Evolutionary conservation across 2,113 vertebrate species (phyloP), one percentile per base, ranked within the genome.

Genomic region (Pluvialis apricaria): DNA sequence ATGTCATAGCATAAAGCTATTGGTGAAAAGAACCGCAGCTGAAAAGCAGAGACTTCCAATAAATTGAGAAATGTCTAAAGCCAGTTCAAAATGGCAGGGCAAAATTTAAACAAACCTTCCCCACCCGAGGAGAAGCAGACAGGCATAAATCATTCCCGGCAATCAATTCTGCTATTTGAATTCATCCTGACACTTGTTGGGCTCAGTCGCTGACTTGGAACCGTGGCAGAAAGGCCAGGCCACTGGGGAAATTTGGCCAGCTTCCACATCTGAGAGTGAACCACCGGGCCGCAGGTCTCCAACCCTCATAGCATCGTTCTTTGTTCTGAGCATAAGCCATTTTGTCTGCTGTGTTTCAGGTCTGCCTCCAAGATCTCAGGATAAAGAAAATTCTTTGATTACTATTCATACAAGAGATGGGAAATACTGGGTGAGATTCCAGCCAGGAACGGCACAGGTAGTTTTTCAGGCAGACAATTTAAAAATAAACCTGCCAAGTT

Each of bases 211-310:
- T 98, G 98, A 98, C 96, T 98, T 71, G 92, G 97, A 98, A 98
- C 97, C 34, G 45, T 38, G 86, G 95, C 66, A 97, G 96, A 98
- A 98, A 98, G 96, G 96, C 95, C 88, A 97, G 72, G 96, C 93
- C 98, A 98, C 98, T 8, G 5, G 98, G 98, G 99, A 98, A 99
- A 99, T 98, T 82, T 98, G 98, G 98, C 97, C 97, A 97, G 97
- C 90, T 97, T 97, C 86, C 93, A 97, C 94, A 97, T 98, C 97
- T 97, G 81, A 89, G 95, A 97, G 92, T 90, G 92, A 97, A 96
- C 94, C 96, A 96, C 88, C 87, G 54, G 2, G 86, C 72, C 7
- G 13, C 87, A 87, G 84, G 47, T 83, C 82, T 95, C 81, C 61
- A 95, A 52, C 52, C 38, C 31, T 85, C 44, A 3, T n/a, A 92